Evolutionary conservation across 2,888 invertebrate species (phyloP), one percentile per base, ranked within the genome.

Genomic region (Scrobipalpa costella): DNA sequence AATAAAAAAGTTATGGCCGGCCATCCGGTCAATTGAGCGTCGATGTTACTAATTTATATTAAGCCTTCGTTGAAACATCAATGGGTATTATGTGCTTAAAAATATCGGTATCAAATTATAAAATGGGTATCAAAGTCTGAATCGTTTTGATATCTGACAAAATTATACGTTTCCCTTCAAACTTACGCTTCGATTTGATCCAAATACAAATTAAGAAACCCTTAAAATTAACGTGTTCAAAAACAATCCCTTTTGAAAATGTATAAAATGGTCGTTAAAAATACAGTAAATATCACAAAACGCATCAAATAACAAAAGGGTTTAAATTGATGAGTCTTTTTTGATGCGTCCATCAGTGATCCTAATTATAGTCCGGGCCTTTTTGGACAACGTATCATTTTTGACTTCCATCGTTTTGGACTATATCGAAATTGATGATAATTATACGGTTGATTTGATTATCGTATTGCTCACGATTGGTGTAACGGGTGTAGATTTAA

Each of bases 1-100:
- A 47, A 60, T 74, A 78, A 79, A 85, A n/a, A 83, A 84, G 86
- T 85, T 80, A 86, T 84, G 86, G 83, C 79, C 70, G 71, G 73
- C 69, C 75, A 80, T 83, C 84, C 83, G 84, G 83, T 77, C 78
- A 79, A 78, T 78, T 77, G 75, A 76, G 67, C 67, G 72, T 69
- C 73, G 66, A 75, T 77, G 74, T 75, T 74, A 72, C 70, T 78
- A 73, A 75, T 75, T 59, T 59, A 47, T 27, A 21, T 47, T 59
- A 11, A 59, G 44, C 58, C 17, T 36, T 36, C 57, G 38, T 40
- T 15, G 34, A 55, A 55, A 15, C 15, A 15, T 13, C 6, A n/a
- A n/a, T 34, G 11, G 19, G 9, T 11, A 27, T 21, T 13, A 52
- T 27, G 27, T 27, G 27, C 15, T 44, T 44, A 44, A 44, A n/a